These are phyloP conservation scores for Drosophila subobscura DNA, from an alignment of 1,140 invertebrate genomes.

Conservation along the genomic window DNA sequence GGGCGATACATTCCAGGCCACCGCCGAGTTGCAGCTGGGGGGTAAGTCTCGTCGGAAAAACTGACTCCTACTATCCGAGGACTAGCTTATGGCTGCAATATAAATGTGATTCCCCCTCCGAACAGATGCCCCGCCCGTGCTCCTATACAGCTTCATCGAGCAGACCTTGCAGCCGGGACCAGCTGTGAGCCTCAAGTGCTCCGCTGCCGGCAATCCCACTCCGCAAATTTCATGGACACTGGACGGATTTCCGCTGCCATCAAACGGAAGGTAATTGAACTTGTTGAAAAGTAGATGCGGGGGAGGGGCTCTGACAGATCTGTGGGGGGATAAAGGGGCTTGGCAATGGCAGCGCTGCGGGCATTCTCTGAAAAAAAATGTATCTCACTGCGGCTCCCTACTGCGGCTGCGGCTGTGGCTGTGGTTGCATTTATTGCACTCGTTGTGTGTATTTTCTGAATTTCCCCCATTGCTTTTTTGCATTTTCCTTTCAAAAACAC, in stretches of 20 bases:
- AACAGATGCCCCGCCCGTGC: conserved; percentile 91
- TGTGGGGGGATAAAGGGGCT: conserved; percentile 12
- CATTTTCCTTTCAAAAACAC: conserved; percentile 77
- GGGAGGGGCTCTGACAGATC: background rate
- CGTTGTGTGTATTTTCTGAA: conserved; percentile 41
- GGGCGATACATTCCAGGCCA: conserved; percentile 91
- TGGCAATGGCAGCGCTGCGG: conserved; percentile 71
- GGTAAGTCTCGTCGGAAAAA: conserved; percentile 85
- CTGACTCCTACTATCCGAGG: no score
- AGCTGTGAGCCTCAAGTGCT: conserved; percentile 93
- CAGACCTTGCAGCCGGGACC: conserved; percentile 93
- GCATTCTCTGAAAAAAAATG: conserved; percentile 39
- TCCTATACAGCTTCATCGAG: conserved; percentile 92
- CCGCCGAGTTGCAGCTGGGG: conserved; percentile 91
- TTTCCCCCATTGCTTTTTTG: conserved; percentile 37
- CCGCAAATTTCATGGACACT: conserved; percentile 92
- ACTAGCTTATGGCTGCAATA: conserved; percentile 58
- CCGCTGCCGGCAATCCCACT: conserved; percentile 93
- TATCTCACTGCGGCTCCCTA: conserved; percentile 55
- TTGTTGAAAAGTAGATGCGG: conserved; percentile 69
- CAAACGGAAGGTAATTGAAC: conserved; percentile 88
- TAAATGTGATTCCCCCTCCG: conserved; percentile 52
- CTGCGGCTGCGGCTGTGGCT: conserved; percentile 44
- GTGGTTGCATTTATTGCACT: conserved; percentile 75
- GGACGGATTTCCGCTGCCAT: conserved; percentile 90